Base-by-base conservation (phyloP, 2,113 vertebrate genomes). In the Ariopsis seemanni region DNA sequence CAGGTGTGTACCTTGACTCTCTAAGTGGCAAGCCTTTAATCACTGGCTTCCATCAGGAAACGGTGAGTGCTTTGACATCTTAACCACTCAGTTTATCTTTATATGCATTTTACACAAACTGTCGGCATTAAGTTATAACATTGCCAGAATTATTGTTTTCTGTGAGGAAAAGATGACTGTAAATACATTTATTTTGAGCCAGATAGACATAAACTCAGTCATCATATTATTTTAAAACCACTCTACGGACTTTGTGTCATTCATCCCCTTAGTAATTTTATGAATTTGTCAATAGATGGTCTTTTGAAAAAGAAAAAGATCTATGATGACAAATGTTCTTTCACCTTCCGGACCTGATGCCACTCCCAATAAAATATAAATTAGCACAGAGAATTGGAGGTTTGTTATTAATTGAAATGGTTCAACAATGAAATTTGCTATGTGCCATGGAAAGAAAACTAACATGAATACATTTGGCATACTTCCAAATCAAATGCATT, bases 51-150 rank as follows among this genome's bases (percentile, higher is more conserved):
- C 14, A 17, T 25, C 90, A 85, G 30, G 18, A 7, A 72, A 57
- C 63, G 9, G 27, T 17, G 65, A 52, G 82, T 18, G 84, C 17
- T 81, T 72, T 89, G 90, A 88, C 85, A 86, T 48, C 18, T 60
- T 85, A 88, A 91, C 63, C 27, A 84, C 86, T 27, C 65, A 72
- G 22, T 81, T 89, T 86, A 52, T 88, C 7, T 75, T 72, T 77
- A 88, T 50, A 20, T 57, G 65, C 34, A 65, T 86, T 90, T 90
- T 74, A 65, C 58, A 25, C 57, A 74, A 89, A 75, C 17, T 30
- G 0, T 52, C 27, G 17, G 53, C 53, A n/a, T 25, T 7, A 15
- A 69, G n/a, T 75, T 25, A 82, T 60, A 57, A 67, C 65, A 14
- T 5, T 14, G 63, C 65, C 65, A 65, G 11, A 82, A 84, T 58